phyloP scores from a whole-genome alignment of 1,140 invertebrate genomes.

The Euborellia annulipes region DNA sequence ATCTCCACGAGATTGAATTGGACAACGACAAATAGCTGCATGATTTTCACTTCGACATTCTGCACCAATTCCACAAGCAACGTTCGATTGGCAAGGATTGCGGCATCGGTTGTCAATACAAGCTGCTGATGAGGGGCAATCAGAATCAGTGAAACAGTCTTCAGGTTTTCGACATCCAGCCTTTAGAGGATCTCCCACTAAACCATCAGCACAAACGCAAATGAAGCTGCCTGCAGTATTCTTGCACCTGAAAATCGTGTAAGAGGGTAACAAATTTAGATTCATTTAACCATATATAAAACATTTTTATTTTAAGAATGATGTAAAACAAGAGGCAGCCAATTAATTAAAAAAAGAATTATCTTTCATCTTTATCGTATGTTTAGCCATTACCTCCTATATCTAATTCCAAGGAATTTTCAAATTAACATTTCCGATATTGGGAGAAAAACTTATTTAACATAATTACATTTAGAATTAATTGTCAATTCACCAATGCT shows the following conservation, averaged over 20 bases:
- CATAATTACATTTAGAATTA: neutral
- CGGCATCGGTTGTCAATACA: constrained; percentile 62
- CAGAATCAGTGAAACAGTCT: constrained; percentile 60
- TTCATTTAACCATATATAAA: too few relatives aligned
- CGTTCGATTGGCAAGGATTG: constrained; percentile 54
- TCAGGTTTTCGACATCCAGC: constrained; percentile 56
- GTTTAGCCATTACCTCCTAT: too few relatives aligned
- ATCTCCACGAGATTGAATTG: constrained; percentile 56
- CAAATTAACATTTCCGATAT: too few relatives aligned
- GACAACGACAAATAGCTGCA: constrained; percentile 54
- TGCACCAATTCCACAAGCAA: constrained; percentile 57
- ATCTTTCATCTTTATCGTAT: too few relatives aligned
- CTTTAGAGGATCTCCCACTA: constrained; percentile 56
- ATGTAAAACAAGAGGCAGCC: neutral
- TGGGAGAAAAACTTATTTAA: neutral
- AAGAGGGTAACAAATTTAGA: neutral
- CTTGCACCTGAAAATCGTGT: constrained; percentile 36
- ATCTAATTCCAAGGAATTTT: too few relatives aligned
- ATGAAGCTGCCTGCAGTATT: constrained; percentile 59
- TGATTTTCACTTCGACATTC: constrained; percentile 51
- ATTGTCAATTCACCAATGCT: neutral
- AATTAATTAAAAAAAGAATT: too few relatives aligned
- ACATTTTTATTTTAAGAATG: neutral
- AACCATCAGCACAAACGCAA: constrained; percentile 58
- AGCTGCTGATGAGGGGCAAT: constrained; percentile 59